Evolutionary conservation across 2,113 vertebrate genomes (phyloP).

Genomic region (Daphoenositta chrysoptera): DNA sequence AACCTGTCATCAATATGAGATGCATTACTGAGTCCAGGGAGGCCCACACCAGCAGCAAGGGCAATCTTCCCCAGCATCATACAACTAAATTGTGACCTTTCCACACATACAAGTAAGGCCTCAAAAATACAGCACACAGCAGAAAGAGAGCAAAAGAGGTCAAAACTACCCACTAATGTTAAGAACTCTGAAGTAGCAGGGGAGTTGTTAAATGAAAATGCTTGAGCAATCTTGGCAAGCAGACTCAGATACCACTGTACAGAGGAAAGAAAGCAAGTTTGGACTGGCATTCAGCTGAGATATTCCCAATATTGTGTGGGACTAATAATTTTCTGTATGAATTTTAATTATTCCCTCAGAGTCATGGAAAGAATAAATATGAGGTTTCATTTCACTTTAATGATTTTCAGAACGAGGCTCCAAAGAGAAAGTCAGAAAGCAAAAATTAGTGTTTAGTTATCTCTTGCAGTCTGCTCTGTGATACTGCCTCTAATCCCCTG

Average conservation of each 20-base stretch:
- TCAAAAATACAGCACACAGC: not conserved
- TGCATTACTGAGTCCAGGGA: not conserved
- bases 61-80: not conserved
- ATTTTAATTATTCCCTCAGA: constrained; percentile 16
- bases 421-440: not conserved
- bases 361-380: not conserved
- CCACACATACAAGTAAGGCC: not conserved
- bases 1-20: not conserved
- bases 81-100: not conserved
- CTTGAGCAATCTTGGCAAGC: not conserved
- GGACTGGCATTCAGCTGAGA: not conserved
- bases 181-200: not conserved
- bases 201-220: not conserved
- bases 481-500: not conserved
- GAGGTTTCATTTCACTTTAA: constrained; percentile 11
- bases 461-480: not conserved
- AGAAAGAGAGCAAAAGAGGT: not conserved
- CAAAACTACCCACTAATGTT: not conserved
- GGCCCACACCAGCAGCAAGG: not conserved
- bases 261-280: not conserved
- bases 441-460: not conserved
- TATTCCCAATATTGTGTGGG: not conserved
- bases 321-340: not conserved
- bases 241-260: not conserved
- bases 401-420: not conserved